These are phyloP conservation scores for Apamea epomidion DNA, from an alignment of 2,888 invertebrate species.

Conservation along the genomic window DNA sequence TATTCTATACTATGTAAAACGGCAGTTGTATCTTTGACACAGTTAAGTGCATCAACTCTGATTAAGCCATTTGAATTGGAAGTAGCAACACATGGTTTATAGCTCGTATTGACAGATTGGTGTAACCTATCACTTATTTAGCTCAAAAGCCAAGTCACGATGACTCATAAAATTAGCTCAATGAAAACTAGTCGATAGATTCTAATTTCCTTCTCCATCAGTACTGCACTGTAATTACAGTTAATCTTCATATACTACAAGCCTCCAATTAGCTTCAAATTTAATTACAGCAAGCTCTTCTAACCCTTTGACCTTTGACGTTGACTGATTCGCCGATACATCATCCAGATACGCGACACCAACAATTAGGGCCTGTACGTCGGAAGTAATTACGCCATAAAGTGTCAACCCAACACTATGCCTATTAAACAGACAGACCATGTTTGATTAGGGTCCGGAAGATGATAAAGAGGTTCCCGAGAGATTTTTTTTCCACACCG, in stretches of 20 bases:
- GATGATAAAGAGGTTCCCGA: constrained; percentile 69
- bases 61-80: constrained; percentile 23
- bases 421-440: constrained; percentile 75
- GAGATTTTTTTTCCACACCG: constrained; percentile 64
- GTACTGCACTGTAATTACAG: constrained; percentile 53
- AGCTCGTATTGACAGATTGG: constrained; percentile 35
- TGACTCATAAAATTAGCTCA: constrained; percentile 34
- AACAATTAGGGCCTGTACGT: constrained; percentile 73
- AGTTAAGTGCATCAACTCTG: constrained; percentile 19
- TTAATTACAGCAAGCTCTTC: constrained; percentile 67
- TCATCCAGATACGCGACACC: constrained; percentile 79
- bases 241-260: constrained; percentile 58
- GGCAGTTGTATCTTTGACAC: constrained; percentile 13
- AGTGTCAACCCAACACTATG: constrained; percentile 71
- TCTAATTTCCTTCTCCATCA: constrained; percentile 28
- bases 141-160: constrained; percentile 15
- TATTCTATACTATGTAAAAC: background rate
- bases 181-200: constrained; percentile 24
- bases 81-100: constrained; percentile 33
- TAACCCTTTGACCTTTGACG: constrained; percentile 70
- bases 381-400: constrained; percentile 82
- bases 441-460: constrained; percentile 81
- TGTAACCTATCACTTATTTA: constrained; percentile 32
- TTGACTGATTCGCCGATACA: constrained; percentile 80
- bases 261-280: constrained; percentile 65